Base-by-base conservation (phyloP, 2,888 invertebrate genomes). In the Anodontia alba region DNA sequence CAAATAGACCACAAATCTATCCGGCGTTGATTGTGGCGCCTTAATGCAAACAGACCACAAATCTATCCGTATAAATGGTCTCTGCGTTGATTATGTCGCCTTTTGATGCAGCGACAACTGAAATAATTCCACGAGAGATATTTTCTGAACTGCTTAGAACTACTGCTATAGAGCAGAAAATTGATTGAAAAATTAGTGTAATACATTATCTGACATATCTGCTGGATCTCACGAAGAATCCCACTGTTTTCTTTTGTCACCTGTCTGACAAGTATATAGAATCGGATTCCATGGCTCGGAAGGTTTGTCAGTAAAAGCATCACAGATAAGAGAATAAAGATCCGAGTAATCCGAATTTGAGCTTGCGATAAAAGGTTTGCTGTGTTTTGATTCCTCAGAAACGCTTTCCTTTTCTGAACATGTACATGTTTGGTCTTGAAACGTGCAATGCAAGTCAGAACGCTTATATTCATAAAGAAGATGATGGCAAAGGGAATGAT, bases 211-310 rank as follows among this genome's bases (percentile, higher is more conserved):
- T 90, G 89, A 74, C 88, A 89, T 12, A 90, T 78, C 38, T 90
- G 89, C 78, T 91, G 91, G 20, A 89, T 78, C 26, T 81, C 71
- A 7, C 69, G 66, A n/a, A 84, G 66, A 5, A 72, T 23, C 0
- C 66, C 36, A 23, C 46, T 57, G 15, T 75, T 68, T 68, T 51
- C 49, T 3, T 76, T 62, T 0, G 84, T 68, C 20, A 84, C 54
- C 42, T 87, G 57, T 17, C 85, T 73, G 33, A 78, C 74, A 20
- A 91, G 80, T 10, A 90, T 79, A 73, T 90, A 90, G 38, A 91
- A 80, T 5, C 92, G 80, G 36, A 90, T 88, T 15, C 90, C 90
- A 83, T 93, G 90, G 69, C 91, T 92, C 8, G 92, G 92, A 23
- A 93, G 83, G 69, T 90, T 90, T 12, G 92, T 88, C 31, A 93